Percentiles rank a stretch among this genome's conserved stretches.
Evolutionary conservation across 1,140 invertebrate species (phyloP).

Genomic region (Latrodectus geometricus): DNA sequence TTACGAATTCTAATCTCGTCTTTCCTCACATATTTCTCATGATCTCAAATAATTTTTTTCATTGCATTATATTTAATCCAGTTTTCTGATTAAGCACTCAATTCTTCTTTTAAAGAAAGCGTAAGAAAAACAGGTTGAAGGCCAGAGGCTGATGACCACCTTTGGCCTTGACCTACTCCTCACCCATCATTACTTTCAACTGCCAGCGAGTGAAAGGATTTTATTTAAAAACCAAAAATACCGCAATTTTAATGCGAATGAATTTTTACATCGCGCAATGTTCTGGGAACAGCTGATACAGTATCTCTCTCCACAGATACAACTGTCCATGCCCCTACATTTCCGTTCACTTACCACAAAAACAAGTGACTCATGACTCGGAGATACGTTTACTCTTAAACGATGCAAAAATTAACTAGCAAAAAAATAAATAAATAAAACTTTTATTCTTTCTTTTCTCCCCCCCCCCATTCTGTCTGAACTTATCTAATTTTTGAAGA

Average conservation of each 20-base stretch:
- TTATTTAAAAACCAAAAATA: not conserved
- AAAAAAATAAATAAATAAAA: no score
- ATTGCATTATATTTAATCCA: no score
- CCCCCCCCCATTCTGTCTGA: no score
- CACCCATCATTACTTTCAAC: not conserved
- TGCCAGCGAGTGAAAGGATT: not conserved
- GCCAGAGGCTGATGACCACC: not conserved
- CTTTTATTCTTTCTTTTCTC: no score
- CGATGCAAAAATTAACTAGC: no score
- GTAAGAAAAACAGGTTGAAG: not conserved
- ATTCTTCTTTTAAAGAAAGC: no score
- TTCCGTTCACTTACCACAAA: slow-evolving; percentile 15
- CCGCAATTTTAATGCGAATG: not conserved
- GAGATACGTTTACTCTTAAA: no score
- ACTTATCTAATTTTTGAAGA: no score
- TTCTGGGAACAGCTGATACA: not conserved
- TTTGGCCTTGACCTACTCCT: not conserved
- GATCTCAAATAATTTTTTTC: no score
- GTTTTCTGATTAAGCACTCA: no score
- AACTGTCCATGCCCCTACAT: slow-evolving; percentile 1
- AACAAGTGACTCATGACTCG: not conserved
- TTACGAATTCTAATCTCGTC: no score
- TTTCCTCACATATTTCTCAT: no score
- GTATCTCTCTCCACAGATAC: not conserved
- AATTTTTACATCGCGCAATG: not conserved